Evolutionary conservation across 2,888 invertebrate species (phyloP).

Genomic region (Spicauda simplicius): DNA sequence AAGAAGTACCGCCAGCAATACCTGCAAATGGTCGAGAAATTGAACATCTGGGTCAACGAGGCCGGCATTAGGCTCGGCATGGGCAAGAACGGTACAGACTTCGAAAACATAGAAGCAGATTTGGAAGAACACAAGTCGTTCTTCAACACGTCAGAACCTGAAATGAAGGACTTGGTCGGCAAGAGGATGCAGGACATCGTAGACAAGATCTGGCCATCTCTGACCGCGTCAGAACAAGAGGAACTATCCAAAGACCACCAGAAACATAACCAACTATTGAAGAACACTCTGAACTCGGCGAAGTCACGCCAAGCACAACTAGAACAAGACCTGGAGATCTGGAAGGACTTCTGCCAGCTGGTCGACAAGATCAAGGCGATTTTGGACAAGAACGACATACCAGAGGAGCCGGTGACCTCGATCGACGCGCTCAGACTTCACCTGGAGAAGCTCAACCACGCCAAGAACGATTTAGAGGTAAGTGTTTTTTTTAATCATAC

Average conservation of each 20-base stretch:
- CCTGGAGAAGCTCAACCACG: slow-evolving; percentile 92
- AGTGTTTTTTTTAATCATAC: slow-evolving; percentile 57
- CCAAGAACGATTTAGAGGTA: slow-evolving; percentile 89
- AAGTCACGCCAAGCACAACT: slow-evolving; percentile 91
- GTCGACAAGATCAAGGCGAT: slow-evolving; percentile 91
- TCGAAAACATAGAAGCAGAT: slow-evolving; percentile 92
- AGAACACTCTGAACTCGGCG: slow-evolving; percentile 93
- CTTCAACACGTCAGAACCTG: slow-evolving; percentile 90
- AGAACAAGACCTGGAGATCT: slow-evolving; percentile 92
- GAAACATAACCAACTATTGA: slow-evolving; percentile 91
- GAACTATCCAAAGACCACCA: slow-evolving; percentile 93
- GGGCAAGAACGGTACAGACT: slow-evolving; percentile 94
- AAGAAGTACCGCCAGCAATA: slow-evolving; percentile 91
- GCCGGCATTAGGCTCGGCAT: slow-evolving; percentile 91
- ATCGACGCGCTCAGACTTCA: slow-evolving; percentile 93
- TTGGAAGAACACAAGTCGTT: slow-evolving; percentile 95
- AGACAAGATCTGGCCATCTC: slow-evolving; percentile 94
- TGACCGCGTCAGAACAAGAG: slow-evolving; percentile 92
- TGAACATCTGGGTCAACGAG: slow-evolving; percentile 93
- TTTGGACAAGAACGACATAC: slow-evolving; percentile 89
- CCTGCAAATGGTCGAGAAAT: slow-evolving; percentile 89
- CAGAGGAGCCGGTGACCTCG: slow-evolving; percentile 91
- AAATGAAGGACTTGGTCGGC: slow-evolving; percentile 91
- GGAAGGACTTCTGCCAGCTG: slow-evolving; percentile 93
- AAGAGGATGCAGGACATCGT: slow-evolving; percentile 93